Percentiles rank a stretch among this genome's conserved stretches.
Conservation (phyloP, 2,113 vertebrate genomes). For the Grammomys surdaster region DNA sequence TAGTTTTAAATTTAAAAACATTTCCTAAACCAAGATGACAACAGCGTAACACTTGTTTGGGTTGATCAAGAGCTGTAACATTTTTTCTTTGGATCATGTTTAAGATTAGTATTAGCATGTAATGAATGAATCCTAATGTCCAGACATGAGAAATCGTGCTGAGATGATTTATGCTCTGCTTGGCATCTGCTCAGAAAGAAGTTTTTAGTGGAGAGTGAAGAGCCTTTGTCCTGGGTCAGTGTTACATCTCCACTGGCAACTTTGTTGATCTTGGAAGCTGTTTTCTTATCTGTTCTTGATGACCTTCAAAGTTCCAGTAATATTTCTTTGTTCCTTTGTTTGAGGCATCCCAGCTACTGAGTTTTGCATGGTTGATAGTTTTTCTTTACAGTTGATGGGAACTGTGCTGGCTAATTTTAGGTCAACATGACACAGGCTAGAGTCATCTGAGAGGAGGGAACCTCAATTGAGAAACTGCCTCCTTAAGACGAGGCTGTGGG, state of each 20-base stretch:
- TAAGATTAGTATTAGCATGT: not conserved
- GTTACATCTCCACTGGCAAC: conserved; percentile 43
- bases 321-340: conserved; percentile 24
- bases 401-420: not conserved
- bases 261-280: conserved; percentile 71
- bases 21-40: not conserved
- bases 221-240: conserved; percentile 4
- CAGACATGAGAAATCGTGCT: conserved; percentile 28
- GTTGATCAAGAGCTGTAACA: not conserved
- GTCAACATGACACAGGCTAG: not conserved
- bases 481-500: not conserved
- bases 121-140: conserved; percentile 8
- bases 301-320: not conserved
- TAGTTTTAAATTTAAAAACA: conserved; percentile 21
- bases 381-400: not conserved
- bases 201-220: conserved; percentile 37
- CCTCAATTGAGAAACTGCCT: not conserved
- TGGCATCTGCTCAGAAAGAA: conserved; percentile 51
- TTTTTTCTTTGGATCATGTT: conserved; percentile 21
- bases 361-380: conserved; percentile 36
- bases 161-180: not conserved
- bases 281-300: not conserved
- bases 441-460: not conserved
- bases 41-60: not conserved
- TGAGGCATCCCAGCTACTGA: not conserved